Conservation (phyloP, 2,888 invertebrate genomes). For the Melinopterus prodromus region DNA sequence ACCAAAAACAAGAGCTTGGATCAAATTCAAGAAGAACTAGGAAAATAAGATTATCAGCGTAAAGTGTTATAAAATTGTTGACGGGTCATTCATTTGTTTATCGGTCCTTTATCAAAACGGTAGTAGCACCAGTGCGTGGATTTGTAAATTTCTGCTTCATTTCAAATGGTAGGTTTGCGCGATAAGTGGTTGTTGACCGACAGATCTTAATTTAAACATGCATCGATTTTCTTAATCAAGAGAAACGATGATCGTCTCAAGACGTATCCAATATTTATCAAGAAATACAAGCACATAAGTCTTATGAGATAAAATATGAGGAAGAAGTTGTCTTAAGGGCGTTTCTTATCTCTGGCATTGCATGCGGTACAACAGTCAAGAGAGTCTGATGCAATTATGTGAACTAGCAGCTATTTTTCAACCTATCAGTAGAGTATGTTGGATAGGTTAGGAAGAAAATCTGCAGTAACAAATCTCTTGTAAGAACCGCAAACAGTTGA, state of each 20-base stretch:
- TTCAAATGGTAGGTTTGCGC: background rate
- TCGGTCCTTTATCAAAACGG: no score
- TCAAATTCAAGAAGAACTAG: constrained; percentile 60
- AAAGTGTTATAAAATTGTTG: background rate
- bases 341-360: background rate
- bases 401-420: no score
- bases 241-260: background rate
- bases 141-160: no score
- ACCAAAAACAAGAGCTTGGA: constrained; percentile 63
- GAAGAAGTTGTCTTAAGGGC: background rate
- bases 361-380: background rate
- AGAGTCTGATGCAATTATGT: background rate
- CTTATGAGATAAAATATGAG: background rate
- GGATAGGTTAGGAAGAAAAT: no score
- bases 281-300: background rate
- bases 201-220: background rate
- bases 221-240: background rate
- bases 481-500: no score
- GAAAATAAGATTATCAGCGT: constrained; percentile 23
- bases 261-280: background rate
- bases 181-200: background rate
- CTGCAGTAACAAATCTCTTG: no score
- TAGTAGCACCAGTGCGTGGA: no score
- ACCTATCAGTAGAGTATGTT: no score
- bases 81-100: no score